Evolutionary conservation across 2,797 vertebrate genomes (phyloP).

Genomic region (Lerista edwardsae): DNA sequence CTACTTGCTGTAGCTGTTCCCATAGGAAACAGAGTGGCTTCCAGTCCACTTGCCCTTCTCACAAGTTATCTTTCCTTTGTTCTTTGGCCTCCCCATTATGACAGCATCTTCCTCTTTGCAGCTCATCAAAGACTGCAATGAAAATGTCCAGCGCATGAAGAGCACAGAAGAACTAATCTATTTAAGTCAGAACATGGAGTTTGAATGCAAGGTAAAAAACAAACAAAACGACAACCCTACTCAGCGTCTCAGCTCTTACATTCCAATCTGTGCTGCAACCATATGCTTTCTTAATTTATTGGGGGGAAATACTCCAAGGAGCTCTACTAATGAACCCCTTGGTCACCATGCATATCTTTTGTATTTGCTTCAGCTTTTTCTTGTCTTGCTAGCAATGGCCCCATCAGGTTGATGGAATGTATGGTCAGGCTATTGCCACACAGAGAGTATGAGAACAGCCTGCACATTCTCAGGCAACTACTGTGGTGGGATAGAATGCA

Average conservation of each 20-base stretch:
- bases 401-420: neutral
- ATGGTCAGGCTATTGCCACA: neutral
- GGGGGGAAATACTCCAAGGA: neutral
- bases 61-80: neutral
- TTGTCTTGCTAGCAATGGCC: no score
- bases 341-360: neutral
- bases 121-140: conserved; percentile 95
- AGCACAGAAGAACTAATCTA: conserved; percentile 93
- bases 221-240: no score
- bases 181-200: conserved; percentile 94
- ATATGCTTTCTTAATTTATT: neutral
- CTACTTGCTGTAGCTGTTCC: fast-evolving
- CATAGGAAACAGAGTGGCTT: neutral
- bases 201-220: conserved; percentile 91
- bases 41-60: neutral
- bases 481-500: no score
- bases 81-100: neutral
- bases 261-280: neutral
- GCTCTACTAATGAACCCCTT: neutral
- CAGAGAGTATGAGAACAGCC: no score
- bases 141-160: conserved; percentile 94
- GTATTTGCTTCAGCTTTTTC: neutral
- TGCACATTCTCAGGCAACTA: neutral
- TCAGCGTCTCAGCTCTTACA: neutral
- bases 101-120: conserved; percentile 52